These are phyloP conservation scores for Falco punctatus DNA, from an alignment of 2,113 vertebrate species.

Conservation along the genomic window DNA sequence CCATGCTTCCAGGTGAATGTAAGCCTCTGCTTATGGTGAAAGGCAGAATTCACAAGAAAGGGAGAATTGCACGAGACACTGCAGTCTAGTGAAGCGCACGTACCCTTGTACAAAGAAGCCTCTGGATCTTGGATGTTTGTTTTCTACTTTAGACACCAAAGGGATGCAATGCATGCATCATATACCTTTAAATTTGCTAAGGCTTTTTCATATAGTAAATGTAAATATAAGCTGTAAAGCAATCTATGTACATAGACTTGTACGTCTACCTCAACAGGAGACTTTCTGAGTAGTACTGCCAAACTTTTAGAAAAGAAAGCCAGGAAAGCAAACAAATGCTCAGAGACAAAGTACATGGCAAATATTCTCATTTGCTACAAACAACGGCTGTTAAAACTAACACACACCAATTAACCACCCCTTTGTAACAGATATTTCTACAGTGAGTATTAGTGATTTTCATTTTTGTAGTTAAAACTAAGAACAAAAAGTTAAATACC, in stretches of 20 bases:
- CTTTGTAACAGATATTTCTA: background rate
- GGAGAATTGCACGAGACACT: background rate
- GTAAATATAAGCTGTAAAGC: background rate
- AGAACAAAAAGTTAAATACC: background rate
- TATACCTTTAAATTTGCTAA: background rate
- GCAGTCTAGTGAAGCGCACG: background rate
- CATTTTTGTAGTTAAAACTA: background rate
- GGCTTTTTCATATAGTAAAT: background rate
- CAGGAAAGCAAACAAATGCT: constrained; percentile 24
- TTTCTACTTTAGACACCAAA: background rate
- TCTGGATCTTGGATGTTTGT: background rate
- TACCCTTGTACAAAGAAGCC: background rate
- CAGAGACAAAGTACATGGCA: background rate
- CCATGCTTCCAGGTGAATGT: background rate
- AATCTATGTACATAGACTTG: background rate
- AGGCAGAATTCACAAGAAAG: background rate
- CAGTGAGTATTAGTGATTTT: background rate
- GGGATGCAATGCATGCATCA: background rate
- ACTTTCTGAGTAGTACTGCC: background rate
- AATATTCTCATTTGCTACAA: background rate
- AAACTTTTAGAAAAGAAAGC: background rate
- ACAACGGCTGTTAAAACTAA: background rate
- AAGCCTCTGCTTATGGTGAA: background rate
- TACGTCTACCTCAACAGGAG: background rate
- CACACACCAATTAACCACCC: background rate